These are phyloP conservation scores for Thelaira solivaga DNA, from an alignment of 2,888 invertebrate species.

Conservation along the genomic window DNA sequence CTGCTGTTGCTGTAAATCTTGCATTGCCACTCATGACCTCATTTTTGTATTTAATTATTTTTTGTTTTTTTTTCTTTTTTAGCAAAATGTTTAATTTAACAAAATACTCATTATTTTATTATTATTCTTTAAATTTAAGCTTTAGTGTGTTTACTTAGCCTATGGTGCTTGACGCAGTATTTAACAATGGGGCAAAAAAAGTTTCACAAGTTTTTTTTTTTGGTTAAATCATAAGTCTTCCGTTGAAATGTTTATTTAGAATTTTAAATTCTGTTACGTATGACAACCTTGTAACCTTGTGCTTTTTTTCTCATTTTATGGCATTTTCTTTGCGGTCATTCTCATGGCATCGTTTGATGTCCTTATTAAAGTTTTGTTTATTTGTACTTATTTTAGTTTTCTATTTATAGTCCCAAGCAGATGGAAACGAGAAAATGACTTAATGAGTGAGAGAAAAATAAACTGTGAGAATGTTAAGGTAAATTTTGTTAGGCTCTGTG, in stretches of 20 bases:
- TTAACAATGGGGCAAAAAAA: slow-evolving; percentile 19
- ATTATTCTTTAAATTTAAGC: slow-evolving; percentile 29
- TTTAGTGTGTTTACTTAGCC: slow-evolving; percentile 13
- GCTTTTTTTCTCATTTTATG: slow-evolving; percentile 9
- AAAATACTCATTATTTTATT: slow-evolving; percentile 23
- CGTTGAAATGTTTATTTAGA: slow-evolving; percentile 24
- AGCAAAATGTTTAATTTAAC: slow-evolving; percentile 7
- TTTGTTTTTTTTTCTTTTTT: background rate
- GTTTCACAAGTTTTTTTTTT: background rate
- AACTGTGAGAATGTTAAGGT: background rate
- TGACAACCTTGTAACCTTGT: slow-evolving; percentile 31
- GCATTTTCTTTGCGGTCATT: slow-evolving; percentile 35
- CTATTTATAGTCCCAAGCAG: slow-evolving; percentile 13
- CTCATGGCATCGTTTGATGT: slow-evolving; percentile 19
- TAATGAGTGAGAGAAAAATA: background rate
- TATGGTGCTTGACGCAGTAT: background rate
- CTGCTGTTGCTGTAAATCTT: background rate
- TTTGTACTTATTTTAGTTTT: background rate
- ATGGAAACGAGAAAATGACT: background rate
- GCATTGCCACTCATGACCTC: slow-evolving; percentile 39
- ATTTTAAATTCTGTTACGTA: slow-evolving; percentile 30
- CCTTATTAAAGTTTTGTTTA: slow-evolving; percentile 34
- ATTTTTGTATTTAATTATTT: no score
- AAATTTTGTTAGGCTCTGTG: no score
- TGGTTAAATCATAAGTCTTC: background rate